phyloP scores from a whole-genome alignment of 2,113 vertebrate species.

The Rhinopithecus roxellana region DNA sequence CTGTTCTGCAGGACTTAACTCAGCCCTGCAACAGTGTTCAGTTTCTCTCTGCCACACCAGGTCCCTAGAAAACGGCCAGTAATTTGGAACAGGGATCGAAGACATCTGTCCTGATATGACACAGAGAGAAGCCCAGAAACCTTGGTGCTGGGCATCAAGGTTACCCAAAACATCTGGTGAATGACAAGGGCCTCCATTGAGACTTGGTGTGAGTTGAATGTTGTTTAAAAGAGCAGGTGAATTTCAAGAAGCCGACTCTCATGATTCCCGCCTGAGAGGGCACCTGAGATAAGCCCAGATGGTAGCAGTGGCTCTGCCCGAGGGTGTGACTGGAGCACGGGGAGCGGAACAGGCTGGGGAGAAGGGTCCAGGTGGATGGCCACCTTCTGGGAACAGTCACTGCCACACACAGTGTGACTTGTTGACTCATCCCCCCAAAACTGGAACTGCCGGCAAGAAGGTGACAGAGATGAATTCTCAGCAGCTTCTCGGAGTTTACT shows the following conservation, averaged over 20 bases:
- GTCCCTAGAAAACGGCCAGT: neutral
- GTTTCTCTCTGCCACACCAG: neutral
- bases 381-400: neutral
- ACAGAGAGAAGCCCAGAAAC: neutral
- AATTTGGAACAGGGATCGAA: neutral
- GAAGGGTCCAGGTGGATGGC: accelerated
- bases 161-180: neutral
- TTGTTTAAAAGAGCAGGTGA: neutral
- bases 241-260: neutral
- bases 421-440: neutral
- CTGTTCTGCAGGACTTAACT: neutral
- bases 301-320: neutral
- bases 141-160: neutral
- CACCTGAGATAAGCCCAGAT: accelerated
- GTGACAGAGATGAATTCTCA: accelerated
- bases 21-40: accelerated
- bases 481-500: accelerated
- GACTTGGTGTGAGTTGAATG: neutral
- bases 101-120: neutral
- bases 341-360: neutral
- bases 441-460: neutral
- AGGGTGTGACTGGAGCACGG: accelerated
- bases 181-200: neutral
- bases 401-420: accelerated
- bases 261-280: too few relatives aligned